These are phyloP conservation scores for cattle (Bos taurus) DNA, from an alignment of 2,113 vertebrate species.

Conservation along the genomic window ARS-UCD2.0 NC_037343.1:63233501-63234000, in stretches of 20 bases:
- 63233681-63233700: not conserved
- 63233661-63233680: not conserved
- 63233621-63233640: not conserved
- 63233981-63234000: not conserved
- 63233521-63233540: not conserved
- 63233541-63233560: not conserved
- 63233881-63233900: not conserved
- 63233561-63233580: not conserved
- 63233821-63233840: not conserved
- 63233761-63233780: not conserved
- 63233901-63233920: not conserved
- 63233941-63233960: not conserved
- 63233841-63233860: not conserved
- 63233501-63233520: not conserved
- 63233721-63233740: not conserved
- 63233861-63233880: not conserved
- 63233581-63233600: fast-evolving
- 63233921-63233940: not conserved
- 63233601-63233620: not conserved
- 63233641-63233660: not conserved
- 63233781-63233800: not conserved
- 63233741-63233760: not conserved
- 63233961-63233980: not conserved
- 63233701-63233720: not conserved
- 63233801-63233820: not conserved